A percentile compares a stretch with the other conserved stretches of the same genome.
Conservation (phyloP, 2,113 vertebrate species). For the Anseranas semipalmata region DNA sequence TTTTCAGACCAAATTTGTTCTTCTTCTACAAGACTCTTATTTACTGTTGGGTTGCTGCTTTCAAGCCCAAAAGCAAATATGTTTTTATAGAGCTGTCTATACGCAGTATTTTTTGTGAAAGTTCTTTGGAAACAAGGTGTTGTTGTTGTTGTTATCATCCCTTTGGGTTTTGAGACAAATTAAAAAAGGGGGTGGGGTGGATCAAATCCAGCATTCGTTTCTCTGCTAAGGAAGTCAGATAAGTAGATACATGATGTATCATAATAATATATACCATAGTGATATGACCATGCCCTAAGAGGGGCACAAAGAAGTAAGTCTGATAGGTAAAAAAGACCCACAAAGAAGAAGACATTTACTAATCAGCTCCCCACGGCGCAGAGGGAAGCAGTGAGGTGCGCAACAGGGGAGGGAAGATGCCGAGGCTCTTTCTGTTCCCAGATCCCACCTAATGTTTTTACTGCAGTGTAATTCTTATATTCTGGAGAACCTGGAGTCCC, state of each 20-base stretch:
- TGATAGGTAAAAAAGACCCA: background rate
- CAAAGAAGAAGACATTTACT: background rate
- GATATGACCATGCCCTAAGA: background rate
- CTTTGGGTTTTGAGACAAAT: background rate
- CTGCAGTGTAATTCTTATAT: background rate
- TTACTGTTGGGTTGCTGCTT: background rate
- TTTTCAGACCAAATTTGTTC: background rate
- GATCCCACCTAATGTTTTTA: background rate
- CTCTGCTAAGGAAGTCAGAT: background rate
- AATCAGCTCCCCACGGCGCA: background rate
- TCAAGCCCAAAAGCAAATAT: background rate
- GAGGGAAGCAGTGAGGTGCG: background rate
- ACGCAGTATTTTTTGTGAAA: background rate
- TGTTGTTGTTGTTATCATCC: background rate
- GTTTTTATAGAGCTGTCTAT: background rate
- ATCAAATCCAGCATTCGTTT: background rate
- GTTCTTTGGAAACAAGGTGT: background rate
- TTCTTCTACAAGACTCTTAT: background rate
- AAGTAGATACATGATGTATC: background rate
- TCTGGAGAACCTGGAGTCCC: background rate
- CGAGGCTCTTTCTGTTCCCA: background rate
- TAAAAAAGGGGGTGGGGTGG: too few species aligned
- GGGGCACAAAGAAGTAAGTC: background rate
- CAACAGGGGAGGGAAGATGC: background rate
- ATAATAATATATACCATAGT: background rate